Percentiles rank a stretch among this genome's conserved stretches.
phyloP scores from a whole-genome alignment of 2,797 vertebrate species.

The Sciaenops ocellatus region DNA sequence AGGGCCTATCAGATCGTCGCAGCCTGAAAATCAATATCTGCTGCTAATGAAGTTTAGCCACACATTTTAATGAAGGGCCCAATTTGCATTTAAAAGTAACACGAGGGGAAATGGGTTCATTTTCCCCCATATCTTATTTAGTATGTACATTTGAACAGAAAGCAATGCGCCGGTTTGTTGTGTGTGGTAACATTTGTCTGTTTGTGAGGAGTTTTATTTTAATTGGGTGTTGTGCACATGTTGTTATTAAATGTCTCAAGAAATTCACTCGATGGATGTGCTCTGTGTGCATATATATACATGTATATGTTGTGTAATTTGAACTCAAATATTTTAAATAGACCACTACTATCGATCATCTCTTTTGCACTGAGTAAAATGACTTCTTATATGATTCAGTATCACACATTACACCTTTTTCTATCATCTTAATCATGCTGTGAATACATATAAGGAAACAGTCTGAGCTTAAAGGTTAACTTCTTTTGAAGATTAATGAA shows the following conservation, averaged over 20 bases:
- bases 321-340: conserved; percentile 8
- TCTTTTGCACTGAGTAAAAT: neutral
- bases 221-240: conserved; percentile 52
- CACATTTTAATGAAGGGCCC: conserved; percentile 84
- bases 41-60: conserved; percentile 86
- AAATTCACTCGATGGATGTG: conserved; percentile 12
- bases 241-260: conserved; percentile 45
- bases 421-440: neutral
- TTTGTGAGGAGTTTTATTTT: conserved; percentile 63
- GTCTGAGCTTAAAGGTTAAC: neutral
- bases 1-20: conserved; percentile 78
- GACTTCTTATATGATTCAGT: neutral
- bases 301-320: neutral
- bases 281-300: neutral
- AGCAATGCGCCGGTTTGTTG: conserved; percentile 63
- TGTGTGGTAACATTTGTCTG: conserved; percentile 66
- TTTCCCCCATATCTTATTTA: conserved; percentile 79
- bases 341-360: neutral
- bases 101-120: conserved; percentile 77
- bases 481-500: too few relatives aligned
- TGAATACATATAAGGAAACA: too few relatives aligned
- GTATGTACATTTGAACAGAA: conserved; percentile 76
- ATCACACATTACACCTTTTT: neutral
- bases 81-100: conserved; percentile 89
- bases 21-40: conserved; percentile 84